Evolutionary conservation across 2,888 invertebrate species (phyloP).

Genomic region (Rambutsinella grinnellia): DNA sequence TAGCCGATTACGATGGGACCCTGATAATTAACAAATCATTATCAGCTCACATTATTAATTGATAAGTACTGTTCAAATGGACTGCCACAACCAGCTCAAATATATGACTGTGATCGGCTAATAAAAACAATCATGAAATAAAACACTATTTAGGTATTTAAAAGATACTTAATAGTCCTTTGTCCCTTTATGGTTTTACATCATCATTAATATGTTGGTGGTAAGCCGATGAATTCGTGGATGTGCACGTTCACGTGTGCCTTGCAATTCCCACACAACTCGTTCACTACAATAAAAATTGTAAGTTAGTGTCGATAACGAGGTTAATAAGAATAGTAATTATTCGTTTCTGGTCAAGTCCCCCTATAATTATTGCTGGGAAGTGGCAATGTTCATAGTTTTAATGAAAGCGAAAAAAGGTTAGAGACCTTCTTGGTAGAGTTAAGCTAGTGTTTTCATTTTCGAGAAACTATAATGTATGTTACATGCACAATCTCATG

Average conservation of each 20-base stretch:
- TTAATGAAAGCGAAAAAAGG: conserved; percentile 28
- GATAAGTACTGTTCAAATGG: neutral
- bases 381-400: conserved; percentile 26
- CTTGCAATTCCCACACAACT: neutral
- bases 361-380: conserved; percentile 27
- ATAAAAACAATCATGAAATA: too few relatives aligned
- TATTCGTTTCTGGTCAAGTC: conserved; percentile 1
- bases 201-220: neutral
- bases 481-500: conserved; percentile 14
- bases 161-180: neutral
- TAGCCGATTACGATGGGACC: neutral
- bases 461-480: conserved; percentile 10
- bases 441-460: too few relatives aligned
- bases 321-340: conserved; percentile 38
- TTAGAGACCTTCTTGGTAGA: conserved; percentile 21
- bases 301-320: conserved; percentile 5
- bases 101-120: too few relatives aligned
- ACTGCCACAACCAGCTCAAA: neutral
- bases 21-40: neutral
- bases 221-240: too few relatives aligned
- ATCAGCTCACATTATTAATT: neutral
- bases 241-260: neutral
- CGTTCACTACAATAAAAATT: neutral
- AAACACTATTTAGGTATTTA: neutral
- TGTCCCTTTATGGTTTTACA: neutral